Evolutionary conservation across 30 jellyfish, hydroid and myxozoan genomes (phyloP), one percentile per base, ranked within the genome.

Genomic region (Hydra vulgaris): DNA sequence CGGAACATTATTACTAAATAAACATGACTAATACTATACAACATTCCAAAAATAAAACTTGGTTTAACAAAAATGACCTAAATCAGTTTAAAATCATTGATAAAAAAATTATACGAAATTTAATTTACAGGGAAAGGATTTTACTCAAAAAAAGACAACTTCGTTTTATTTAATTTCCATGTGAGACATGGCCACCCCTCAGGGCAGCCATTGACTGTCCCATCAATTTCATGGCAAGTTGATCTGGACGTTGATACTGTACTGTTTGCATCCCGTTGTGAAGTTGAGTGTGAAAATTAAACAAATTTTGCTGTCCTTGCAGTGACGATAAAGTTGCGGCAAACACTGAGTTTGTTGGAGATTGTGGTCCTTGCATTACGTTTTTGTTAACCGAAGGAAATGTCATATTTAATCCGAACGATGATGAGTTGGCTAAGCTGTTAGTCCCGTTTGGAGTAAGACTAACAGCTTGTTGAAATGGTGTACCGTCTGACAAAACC

Each of bases 221-320:
- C 94, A 89, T 85, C 97, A 89, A 84, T 78, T 89, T 89, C 97
- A 89, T 85, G 54, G 97, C 89, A 74, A 89, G 93, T 67, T 89
- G 97, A 72, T 89, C 97, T 7, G 95, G 97, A 18, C 97, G 81
- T 71, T 89, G 97, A 80, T 84, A 89, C 55, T 89, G 95, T 94
- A 89, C 83, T 19, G 88, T 88, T 67, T 89, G 97, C 56, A 89
- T 53, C 19, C 95, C 97, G 61, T 78, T 77, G 7, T 88, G 94
- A 78, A 89, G 73, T 21, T 94, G 97, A 53, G 82, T 83, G 80
- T 89, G 97, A 56, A 89, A 86, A 67, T 88, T 83, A 61, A 86
- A 90, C 71, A 94, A 85, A 90, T 86, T 90, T 72, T 85, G 93
- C 53, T 86, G 97, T 54, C 90, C 94, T 18, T 93, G 97, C 76